Evolutionary conservation across 2,113 vertebrate genomes (phyloP).

Genomic region (Menidia beryllina): DNA sequence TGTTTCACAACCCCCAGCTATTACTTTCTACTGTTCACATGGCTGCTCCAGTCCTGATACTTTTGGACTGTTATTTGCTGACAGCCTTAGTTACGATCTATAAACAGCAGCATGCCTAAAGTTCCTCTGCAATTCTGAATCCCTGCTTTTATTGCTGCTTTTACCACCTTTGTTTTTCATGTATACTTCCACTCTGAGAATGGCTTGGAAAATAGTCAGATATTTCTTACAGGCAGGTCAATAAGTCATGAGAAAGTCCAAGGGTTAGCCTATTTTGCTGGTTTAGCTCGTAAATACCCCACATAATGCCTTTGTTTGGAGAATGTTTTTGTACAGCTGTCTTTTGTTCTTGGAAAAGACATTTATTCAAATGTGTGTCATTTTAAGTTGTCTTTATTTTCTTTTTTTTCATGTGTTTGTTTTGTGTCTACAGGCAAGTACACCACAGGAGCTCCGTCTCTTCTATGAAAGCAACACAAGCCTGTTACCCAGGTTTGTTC

Average conservation of each 20-base stretch:
- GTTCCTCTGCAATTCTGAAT: slow-evolving; percentile 10
- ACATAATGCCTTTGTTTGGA: slow-evolving; percentile 16
- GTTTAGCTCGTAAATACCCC: slow-evolving; percentile 10
- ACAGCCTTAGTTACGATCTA: slow-evolving; percentile 4
- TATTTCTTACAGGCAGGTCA: slow-evolving; percentile 34
- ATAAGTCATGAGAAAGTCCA: slow-evolving; percentile 37
- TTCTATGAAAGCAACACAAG: slow-evolving; percentile 96
- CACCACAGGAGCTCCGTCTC: slow-evolving; percentile 93
- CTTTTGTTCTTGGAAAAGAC: not conserved
- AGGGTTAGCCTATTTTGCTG: slow-evolving; percentile 40
- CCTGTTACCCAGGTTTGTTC: slow-evolving; percentile 89
- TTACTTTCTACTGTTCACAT: slow-evolving; percentile 51
- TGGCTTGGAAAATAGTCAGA: not conserved
- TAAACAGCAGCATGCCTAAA: not conserved
- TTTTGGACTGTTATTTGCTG: slow-evolving; percentile 23
- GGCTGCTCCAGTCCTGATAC: slow-evolving; percentile 26
- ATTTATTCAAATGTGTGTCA: not conserved
- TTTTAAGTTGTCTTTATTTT: slow-evolving; percentile 8
- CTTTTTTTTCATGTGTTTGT: slow-evolving; percentile 18
- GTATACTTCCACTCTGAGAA: slow-evolving; percentile 7
- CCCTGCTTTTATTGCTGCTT: not conserved
- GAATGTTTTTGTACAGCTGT: not conserved
- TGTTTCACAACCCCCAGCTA: slow-evolving; percentile 50
- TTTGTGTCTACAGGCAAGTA: slow-evolving; percentile 86
- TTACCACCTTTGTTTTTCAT: slow-evolving; percentile 49